phyloP scores from a whole-genome alignment of 2,888 invertebrate species.

The Chrysomela aeneicollis region DNA sequence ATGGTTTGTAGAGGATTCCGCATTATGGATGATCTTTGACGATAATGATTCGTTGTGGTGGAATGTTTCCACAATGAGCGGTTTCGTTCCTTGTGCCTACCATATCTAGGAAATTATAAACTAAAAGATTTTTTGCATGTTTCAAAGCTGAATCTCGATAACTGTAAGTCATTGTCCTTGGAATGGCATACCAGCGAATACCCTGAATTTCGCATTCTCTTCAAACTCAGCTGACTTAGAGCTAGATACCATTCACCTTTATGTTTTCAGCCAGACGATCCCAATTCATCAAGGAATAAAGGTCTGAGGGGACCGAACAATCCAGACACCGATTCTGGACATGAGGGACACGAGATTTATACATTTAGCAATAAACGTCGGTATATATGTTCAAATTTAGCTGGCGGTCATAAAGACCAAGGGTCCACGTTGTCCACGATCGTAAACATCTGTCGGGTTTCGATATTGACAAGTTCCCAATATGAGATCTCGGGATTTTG shows the following conservation, averaged over 20 bases:
- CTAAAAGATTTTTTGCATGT: too few species aligned
- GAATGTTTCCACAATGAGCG: too few species aligned
- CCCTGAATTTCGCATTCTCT: too few species aligned
- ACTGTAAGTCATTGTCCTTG: too few species aligned
- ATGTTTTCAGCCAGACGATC: neutral
- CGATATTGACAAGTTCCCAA: slow-evolving; percentile 54
- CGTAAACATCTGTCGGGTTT: slow-evolving; percentile 55
- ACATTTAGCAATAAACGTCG: slow-evolving; percentile 56
- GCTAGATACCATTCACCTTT: neutral
- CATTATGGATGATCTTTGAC: too few species aligned
- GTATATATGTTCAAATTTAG: slow-evolving; percentile 56
- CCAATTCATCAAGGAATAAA: neutral
- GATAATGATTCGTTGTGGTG: too few species aligned
- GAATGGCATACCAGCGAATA: too few species aligned
- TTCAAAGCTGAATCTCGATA: too few species aligned
- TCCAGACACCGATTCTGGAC: slow-evolving; percentile 7
- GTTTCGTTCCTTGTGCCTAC: too few species aligned
- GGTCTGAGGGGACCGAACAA: neutral
- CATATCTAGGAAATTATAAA: too few species aligned
- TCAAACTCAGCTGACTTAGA: too few species aligned
- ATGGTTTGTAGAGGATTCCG: too few species aligned
- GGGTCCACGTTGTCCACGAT: slow-evolving; percentile 52
- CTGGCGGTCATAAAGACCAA: slow-evolving; percentile 53
- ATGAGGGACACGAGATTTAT: slow-evolving; percentile 52
- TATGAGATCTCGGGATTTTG: slow-evolving; percentile 32